Evolutionary conservation across 2,797 vertebrate species (phyloP), one percentile per base, ranked within the genome.

Genomic region (Acrocephalus scirpaceus): DNA sequence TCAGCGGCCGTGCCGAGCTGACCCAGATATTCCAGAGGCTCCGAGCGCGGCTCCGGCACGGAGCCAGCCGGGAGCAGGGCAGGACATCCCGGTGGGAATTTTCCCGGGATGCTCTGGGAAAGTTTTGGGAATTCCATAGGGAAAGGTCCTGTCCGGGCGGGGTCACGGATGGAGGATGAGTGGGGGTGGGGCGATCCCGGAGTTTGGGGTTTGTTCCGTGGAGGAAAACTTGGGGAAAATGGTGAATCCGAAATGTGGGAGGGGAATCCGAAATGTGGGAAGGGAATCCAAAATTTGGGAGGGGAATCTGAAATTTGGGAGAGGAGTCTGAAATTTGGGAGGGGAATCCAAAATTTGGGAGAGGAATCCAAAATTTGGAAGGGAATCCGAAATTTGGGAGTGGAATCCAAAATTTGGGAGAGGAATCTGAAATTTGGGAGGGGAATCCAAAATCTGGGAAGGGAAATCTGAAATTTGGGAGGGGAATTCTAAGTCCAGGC

Each of bases 131-230:
- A 74, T 64, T 44, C 26, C 0, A 0, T 20, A 3, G 1, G 26
- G 60, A 11, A 21, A 6, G 44, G 20, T 34, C 25, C 40, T 9
- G 1, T 9, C 16, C 72, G 0, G 1, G 4, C 1, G 12, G 62
- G 26, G 20, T 26, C 6, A 4, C 0, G 9, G 70, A 8, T 7
- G 4, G 47, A 9, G 70, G 36, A 10, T 32, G 4, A 3, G 38
- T 8, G 0, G 62, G 53, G 60, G 10, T 5, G 1, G 62, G 1
- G 71, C 0, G 22, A 53, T 45, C 16, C 38, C 6, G 2, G 29
- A 23, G 45, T 61, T 2, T 2, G 16, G 72, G 27, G 38, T 5
- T 51, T 36, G 32, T 16, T 36, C 32, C 1, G 0, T 2, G 19
- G 62, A 60, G 53, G 38, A 67, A 26, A 34, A 4, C 7, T 32